phyloP scores from a whole-genome alignment of 2,888 invertebrate genomes.

The Cremastinae sp. region DNA sequence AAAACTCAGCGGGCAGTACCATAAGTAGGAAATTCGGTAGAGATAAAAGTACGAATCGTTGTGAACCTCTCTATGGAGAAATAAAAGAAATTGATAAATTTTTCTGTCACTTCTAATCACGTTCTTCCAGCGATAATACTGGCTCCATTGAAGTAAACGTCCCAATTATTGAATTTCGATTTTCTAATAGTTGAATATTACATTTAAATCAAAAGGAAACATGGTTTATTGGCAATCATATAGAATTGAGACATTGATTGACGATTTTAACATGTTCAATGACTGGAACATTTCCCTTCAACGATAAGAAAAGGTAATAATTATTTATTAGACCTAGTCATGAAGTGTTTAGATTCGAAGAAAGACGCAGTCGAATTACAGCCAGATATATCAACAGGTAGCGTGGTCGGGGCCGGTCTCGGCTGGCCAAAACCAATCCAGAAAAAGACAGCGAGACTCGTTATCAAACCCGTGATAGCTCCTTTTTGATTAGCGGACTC shows the following conservation, averaged over 20 bases:
- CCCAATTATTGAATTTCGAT: no score
- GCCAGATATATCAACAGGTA: constrained; percentile 83
- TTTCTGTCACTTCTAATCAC: neutral
- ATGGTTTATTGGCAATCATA: no score
- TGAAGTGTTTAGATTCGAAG: constrained; percentile 2
- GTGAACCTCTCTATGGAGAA: constrained; percentile 36
- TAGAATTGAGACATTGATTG: no score
- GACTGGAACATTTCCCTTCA: no score
- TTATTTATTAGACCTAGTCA: constrained; percentile 23
- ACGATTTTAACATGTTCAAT: no score
- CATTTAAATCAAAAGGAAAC: no score
- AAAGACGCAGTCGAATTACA: constrained; percentile 81
- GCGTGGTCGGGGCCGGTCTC: constrained; percentile 83
- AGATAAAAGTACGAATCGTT: constrained; percentile 71
- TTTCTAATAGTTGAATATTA: no score
- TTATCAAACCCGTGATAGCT: constrained; percentile 85
- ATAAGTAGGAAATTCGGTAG: constrained; percentile 75
- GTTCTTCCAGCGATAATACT: no score
- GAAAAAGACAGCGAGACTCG: constrained; percentile 86
- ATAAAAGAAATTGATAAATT: constrained; percentile 15
- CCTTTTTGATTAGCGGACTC: constrained; percentile 88
- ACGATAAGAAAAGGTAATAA: neutral
- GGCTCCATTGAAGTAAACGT: no score
- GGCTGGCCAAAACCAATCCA: constrained; percentile 94
- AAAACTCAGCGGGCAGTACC: constrained; percentile 75